phyloP scores from a whole-genome alignment of 2,888 invertebrate genomes.

The Brachyptera risi region DNA sequence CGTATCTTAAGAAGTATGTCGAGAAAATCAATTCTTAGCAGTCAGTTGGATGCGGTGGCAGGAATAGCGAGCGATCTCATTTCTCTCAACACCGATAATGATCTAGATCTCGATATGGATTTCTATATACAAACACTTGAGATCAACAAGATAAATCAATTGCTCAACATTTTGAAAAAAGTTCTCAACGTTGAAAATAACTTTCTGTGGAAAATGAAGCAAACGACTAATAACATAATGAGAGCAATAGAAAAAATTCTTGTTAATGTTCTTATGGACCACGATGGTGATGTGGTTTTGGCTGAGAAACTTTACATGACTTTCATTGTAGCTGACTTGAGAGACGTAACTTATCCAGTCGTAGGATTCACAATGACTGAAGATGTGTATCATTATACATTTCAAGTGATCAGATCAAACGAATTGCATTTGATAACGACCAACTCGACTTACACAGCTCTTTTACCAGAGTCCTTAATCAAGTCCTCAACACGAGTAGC shows the following conservation, averaged over 20 bases:
- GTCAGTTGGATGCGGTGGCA: background rate
- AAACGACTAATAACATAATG: background rate
- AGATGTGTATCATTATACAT: background rate
- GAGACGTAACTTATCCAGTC: background rate
- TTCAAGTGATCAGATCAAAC: background rate
- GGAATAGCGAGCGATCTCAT: background rate
- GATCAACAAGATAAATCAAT: background rate
- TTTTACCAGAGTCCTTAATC: background rate
- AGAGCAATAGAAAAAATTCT: background rate
- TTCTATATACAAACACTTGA: background rate
- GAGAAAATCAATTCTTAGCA: background rate
- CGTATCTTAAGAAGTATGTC: background rate
- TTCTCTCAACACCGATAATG: background rate
- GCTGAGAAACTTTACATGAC: background rate
- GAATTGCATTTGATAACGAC: background rate
- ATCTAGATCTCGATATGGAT: background rate
- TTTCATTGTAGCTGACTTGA: background rate
- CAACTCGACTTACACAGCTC: background rate
- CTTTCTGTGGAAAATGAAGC: background rate
- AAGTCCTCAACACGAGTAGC: background rate
- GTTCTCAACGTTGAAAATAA: background rate
- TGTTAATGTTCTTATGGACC: background rate
- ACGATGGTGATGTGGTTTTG: background rate
- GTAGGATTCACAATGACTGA: background rate
- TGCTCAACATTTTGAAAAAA: background rate